Evolutionary conservation across 2,888 invertebrate species (phyloP).

Genomic region (Entomobrya multifasciata): DNA sequence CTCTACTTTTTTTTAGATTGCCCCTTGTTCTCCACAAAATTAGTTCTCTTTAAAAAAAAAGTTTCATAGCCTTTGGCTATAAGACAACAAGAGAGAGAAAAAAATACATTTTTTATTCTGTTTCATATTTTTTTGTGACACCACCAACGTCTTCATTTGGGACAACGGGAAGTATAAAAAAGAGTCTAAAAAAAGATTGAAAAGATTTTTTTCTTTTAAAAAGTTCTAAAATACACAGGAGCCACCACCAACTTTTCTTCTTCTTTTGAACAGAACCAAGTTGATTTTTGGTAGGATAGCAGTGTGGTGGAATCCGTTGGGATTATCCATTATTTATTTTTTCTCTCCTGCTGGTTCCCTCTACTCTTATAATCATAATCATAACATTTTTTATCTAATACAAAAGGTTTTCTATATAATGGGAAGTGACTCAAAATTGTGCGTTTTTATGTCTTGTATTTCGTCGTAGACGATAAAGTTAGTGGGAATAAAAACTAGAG

Average conservation of each 20-base stretch:
- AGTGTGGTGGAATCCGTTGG: not conserved
- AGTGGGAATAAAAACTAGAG: not conserved
- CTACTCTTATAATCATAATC: not conserved
- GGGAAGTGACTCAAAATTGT: not conserved
- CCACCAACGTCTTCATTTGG: not conserved
- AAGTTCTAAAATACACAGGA: no score
- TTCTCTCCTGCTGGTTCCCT: not conserved
- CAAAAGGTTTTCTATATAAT: not conserved
- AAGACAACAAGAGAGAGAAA: no score
- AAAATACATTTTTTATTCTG: no score
- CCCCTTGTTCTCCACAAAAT: not conserved
- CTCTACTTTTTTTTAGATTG: not conserved
- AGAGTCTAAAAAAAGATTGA: not conserved
- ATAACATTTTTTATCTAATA: not conserved
- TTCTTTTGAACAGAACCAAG: no score
- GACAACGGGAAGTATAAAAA: not conserved
- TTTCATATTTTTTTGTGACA: not conserved
- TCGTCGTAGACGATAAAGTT: not conserved
- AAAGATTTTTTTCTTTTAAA: not conserved
- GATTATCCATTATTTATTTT: slow-evolving; percentile 2
- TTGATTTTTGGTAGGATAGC: no score
- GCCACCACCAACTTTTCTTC: no score
- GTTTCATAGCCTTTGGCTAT: no score
- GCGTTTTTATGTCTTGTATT: not conserved
- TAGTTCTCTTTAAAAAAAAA: no score